Evolutionary conservation across 2,888 invertebrate species (phyloP).

Genomic region (Hydropsyche betteni): DNA sequence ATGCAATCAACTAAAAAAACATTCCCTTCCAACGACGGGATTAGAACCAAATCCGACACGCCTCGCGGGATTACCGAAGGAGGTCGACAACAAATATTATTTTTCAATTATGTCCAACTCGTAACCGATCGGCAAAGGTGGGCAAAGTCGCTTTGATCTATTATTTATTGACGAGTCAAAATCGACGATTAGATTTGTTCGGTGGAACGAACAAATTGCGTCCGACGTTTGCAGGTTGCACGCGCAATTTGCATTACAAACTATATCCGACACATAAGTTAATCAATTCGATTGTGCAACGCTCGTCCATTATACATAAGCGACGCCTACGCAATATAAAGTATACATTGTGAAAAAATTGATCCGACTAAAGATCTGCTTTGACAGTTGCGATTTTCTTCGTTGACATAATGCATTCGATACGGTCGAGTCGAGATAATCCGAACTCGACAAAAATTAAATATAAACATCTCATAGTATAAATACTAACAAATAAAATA

Average conservation of each 20-base stretch:
- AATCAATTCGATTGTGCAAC: constrained; percentile 12
- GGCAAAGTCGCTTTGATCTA: background rate
- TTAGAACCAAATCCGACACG: no score
- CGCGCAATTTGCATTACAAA: constrained; percentile 17
- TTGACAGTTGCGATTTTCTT: no score
- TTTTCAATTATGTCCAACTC: background rate
- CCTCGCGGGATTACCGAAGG: no score
- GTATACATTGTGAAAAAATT: no score
- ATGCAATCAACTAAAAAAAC: constrained; percentile 2
- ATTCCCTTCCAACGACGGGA: background rate
- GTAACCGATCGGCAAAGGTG: background rate
- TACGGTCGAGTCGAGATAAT: no score
- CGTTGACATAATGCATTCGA: no score
- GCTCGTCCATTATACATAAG: no score
- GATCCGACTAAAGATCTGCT: no score
- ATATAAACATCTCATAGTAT: no score
- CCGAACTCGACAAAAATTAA: no score
- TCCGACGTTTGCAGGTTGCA: constrained; percentile 9
- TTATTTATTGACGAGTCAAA: constrained; percentile 15
- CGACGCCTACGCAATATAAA: no score
- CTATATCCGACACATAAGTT: background rate
- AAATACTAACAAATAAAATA: no score
- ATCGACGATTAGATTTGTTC: constrained; percentile 4
- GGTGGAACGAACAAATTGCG: constrained; percentile 2
- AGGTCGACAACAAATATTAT: background rate